A percentile compares a stretch with the other conserved stretches of the same genome.
These are phyloP conservation scores for Yponomeuta malinellus DNA, from an alignment of 2,888 invertebrate genomes.

Conservation along the genomic window DNA sequence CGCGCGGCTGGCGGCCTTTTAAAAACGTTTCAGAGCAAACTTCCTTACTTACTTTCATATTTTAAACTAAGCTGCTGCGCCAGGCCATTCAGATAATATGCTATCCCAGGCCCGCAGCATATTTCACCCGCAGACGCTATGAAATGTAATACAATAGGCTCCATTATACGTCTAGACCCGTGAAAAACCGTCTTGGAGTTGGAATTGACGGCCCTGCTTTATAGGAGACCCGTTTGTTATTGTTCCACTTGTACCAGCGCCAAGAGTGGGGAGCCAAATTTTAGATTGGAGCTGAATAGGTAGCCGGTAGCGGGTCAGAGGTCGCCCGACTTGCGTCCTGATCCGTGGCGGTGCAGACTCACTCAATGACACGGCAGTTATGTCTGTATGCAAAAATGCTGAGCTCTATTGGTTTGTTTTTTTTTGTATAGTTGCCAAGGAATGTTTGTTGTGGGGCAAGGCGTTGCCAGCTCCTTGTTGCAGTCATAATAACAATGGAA, in stretches of 20 bases:
- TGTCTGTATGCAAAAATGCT: constrained; percentile 18
- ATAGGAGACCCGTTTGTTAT: constrained; percentile 46
- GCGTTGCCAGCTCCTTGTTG: not conserved
- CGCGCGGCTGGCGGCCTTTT: not conserved
- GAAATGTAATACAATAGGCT: constrained; percentile 23
- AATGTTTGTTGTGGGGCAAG: not conserved
- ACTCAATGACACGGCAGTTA: constrained; percentile 17
- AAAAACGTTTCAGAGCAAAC: constrained; percentile 4
- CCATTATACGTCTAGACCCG: constrained; percentile 42
- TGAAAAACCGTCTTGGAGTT: constrained; percentile 40
- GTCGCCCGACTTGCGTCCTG: constrained; percentile 18
- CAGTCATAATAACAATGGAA: not conserved
- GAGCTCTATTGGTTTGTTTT: not conserved
- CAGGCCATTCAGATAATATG: constrained; percentile 9
- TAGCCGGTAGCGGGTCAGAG: constrained; percentile 14
- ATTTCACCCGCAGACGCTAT: constrained; percentile 14
- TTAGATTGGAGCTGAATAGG: constrained; percentile 33
- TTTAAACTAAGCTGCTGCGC: constrained; percentile 12
- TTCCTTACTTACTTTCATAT: constrained; percentile 9
- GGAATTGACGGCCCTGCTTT: constrained; percentile 48
- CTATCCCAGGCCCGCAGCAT: constrained; percentile 5
- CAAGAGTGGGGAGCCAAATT: constrained; percentile 45
- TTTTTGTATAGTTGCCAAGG: constrained; percentile 2
- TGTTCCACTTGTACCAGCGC: constrained; percentile 56
- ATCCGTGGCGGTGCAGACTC: constrained; percentile 17